These are phyloP conservation scores for Siniperca obscura DNA, from an alignment of 2,797 vertebrate genomes.

Conservation along the genomic window DNA sequence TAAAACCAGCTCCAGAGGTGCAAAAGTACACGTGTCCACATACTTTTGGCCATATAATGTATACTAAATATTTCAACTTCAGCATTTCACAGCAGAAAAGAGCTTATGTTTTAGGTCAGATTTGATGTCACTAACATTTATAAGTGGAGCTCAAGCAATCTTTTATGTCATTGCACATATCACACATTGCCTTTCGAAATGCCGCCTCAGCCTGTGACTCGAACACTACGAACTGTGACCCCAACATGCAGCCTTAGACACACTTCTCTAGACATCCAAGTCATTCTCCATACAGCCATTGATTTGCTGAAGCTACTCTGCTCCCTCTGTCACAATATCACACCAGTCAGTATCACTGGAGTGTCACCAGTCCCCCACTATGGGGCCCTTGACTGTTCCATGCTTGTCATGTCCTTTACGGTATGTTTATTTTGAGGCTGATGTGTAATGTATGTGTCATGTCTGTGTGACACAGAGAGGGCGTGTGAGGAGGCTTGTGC, in stretches of 20 bases:
- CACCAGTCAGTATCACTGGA: constrained; percentile 43
- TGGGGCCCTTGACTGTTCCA: constrained; percentile 44
- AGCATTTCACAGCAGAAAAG: background rate
- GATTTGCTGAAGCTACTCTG: constrained; percentile 44
- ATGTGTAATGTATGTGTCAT: constrained; percentile 61
- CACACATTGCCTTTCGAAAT: constrained; percentile 15
- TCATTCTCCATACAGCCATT: constrained; percentile 29
- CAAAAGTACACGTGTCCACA: background rate
- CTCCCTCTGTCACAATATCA: constrained; percentile 35
- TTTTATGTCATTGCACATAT: constrained; percentile 2
- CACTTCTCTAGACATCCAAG: constrained; percentile 18
- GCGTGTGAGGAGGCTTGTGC: constrained; percentile 47
- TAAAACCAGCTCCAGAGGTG: background rate
- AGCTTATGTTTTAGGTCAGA: background rate
- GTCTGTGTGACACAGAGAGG: constrained; percentile 48
- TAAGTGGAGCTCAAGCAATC: background rate
- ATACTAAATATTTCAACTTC: background rate
- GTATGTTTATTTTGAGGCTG: constrained; percentile 61
- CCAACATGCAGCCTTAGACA: constrained; percentile 36
- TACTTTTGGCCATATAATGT: background rate
- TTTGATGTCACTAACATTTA: constrained; percentile 11
- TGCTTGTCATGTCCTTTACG: constrained; percentile 56
- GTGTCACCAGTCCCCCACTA: constrained; percentile 32
- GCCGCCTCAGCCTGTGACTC: constrained; percentile 6
- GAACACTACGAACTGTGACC: constrained; percentile 24